phyloP scores from a whole-genome alignment of 2,888 invertebrate genomes.

The Agrotis segetum region DNA sequence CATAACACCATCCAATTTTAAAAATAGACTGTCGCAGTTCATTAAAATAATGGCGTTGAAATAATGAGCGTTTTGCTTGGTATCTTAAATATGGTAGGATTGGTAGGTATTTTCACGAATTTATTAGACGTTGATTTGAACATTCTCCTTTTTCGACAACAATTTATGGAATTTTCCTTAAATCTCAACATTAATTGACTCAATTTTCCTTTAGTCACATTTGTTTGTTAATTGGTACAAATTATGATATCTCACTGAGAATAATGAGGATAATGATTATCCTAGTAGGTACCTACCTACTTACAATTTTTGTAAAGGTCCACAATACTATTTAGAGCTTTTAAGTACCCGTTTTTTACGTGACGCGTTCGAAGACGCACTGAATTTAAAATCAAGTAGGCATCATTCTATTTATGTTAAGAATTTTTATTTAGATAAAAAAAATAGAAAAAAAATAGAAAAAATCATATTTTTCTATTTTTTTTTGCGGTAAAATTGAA shows the following conservation, averaged over 20 bases:
- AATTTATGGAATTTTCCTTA: not conserved
- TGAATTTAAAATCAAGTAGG: too few species aligned
- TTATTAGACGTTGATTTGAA: not conserved
- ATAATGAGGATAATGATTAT: too few species aligned
- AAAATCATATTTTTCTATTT: too few species aligned
- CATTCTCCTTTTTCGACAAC: not conserved
- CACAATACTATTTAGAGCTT: too few species aligned
- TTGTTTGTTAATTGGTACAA: not conserved
- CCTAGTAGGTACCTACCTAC: not conserved
- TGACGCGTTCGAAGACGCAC: too few species aligned
- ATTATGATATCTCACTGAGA: too few species aligned
- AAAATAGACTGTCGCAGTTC: not conserved
- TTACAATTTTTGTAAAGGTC: not conserved
- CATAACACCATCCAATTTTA: not conserved
- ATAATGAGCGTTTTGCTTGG: slow-evolving; percentile 6
- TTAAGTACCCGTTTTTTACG: too few species aligned
- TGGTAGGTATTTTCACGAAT: not conserved
- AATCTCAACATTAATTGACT: not conserved
- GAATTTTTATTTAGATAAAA: too few species aligned
- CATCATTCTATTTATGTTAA: too few species aligned
- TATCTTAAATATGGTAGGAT: not conserved
- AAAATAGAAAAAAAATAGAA: too few species aligned
- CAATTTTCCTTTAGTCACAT: not conserved
- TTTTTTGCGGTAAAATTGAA: too few species aligned
- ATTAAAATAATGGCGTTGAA: slow-evolving; percentile 7